Evolutionary conservation across 1,140 invertebrate genomes (phyloP), one percentile per base, ranked within the genome.

Genomic region (Pseudachorutes palmiensis): DNA sequence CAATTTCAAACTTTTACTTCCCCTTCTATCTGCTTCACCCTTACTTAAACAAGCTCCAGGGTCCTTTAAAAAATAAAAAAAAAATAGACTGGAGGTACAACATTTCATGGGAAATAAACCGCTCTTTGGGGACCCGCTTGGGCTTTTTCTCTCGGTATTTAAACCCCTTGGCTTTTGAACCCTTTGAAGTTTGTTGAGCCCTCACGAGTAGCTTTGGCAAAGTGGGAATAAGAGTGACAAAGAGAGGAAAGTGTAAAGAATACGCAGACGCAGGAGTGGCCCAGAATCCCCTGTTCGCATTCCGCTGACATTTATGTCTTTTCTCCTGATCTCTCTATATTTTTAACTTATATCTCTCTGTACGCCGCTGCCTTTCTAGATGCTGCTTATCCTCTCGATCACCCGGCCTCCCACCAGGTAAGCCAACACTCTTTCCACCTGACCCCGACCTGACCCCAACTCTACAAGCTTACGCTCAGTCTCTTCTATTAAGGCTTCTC

Each of bases 311-410:
- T 22, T 55, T 3, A 55, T 55, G 51, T 55, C 24, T 5, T 55
- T 9, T 55, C 29, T 61, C 59, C 30, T 33, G 24, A 14, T 61
- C 31, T 61, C 29, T 73, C 59, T 73, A 67, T 71, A 69, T 70
- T 73, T 73, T 73, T 67, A 70, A 67, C 67, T 65, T 70, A 55
- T 55, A 65, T 73, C 67, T 73, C 69, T 73, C 72, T 73, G 69
- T 73, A 70, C 72, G 72, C 69, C 69, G 72, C 69, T 69, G 71
- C 71, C 70, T 67, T 59, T 71, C 67, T 71, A 73, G 72, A 73
- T 67, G 72, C 72, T 67, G 68, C 69, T 70, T 73, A 73, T 73
- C 72, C 72, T 71, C 67, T 70, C 64, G 69, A 73, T 67, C 71
- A 73, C 69, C 64, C 69, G 61, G 72, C 58, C 30, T 55, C 51